Evolutionary conservation across 2,888 invertebrate genomes (phyloP), one percentile per base, ranked within the genome.

Genomic region (Ornithoptera alexandrae): DNA sequence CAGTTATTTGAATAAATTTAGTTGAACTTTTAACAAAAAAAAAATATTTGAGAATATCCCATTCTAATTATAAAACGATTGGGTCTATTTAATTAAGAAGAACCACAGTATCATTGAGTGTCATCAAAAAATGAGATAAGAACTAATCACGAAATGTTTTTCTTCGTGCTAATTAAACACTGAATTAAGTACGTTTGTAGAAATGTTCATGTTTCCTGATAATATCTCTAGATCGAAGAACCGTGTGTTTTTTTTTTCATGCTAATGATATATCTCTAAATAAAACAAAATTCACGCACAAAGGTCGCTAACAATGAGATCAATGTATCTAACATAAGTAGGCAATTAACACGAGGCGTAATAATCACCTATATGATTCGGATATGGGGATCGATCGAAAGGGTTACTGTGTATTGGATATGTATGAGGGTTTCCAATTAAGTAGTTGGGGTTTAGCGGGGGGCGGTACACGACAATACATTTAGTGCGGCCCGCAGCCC

Each of bases 381-480:
- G 75, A 79, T 70, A 70, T 83, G 79, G 78, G 84, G 77, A 78
- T 79, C 82, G 80, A 86, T 86, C 85, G 81, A 88, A 89, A 90
- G 91, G 89, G 88, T 89, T 86, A 83, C 84, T 85, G 81, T 88
- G 89, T 87, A 87, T 87, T 81, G 85, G 83, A 86, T 83, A 86
- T 84, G 83, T 87, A 88, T 88, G 87, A 89, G 85, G 87, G 87
- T 87, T 88, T 88, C 89, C 91, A 89, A 90, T 91, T 90, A 89
- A 91, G 86, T 88, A 88, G 89, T 90, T 89, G 84, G 84, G 84
- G 75, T 85, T 84, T 86, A 86, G 81, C 82, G 83, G 85, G 80
- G 62, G 79, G 83, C 80, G 84, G 79, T 82, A 92, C 91, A 92
- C 85, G 90, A 90, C 88, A 89, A 91, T 91, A 89, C 90, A 82